A percentile compares a stretch with the other conserved stretches of the same genome.
phyloP scores from a whole-genome alignment of 2,888 invertebrate genomes.

The Netelia fuscicornis region DNA sequence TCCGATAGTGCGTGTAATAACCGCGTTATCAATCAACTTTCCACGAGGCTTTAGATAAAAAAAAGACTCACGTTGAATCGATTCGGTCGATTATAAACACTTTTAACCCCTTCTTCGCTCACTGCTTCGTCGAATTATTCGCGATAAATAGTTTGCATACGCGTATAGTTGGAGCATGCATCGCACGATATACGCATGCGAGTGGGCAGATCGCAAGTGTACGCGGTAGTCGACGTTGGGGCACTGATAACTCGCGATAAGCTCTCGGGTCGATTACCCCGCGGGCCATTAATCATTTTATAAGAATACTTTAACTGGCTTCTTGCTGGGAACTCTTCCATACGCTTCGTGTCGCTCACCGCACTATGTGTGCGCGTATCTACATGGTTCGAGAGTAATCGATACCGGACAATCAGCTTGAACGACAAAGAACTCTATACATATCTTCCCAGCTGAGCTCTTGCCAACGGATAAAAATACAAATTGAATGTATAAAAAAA shows the following conservation, averaged over 20 bases:
- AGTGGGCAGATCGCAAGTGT: slow-evolving; percentile 9
- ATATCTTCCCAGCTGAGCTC: background rate
- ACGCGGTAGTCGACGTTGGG: background rate
- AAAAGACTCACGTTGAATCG: background rate
- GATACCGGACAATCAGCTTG: background rate
- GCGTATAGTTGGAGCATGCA: background rate
- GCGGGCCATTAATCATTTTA: slow-evolving; percentile 56
- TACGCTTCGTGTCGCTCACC: background rate
- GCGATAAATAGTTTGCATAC: background rate
- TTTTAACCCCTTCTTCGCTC: background rate
- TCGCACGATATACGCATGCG: background rate
- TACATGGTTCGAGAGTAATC: background rate
- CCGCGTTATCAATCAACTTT: background rate
- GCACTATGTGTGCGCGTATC: background rate
- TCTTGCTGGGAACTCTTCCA: slow-evolving; percentile 13
- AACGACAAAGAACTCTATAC: background rate
- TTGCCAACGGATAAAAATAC: background rate
- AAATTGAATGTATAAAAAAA: background rate
- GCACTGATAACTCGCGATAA: slow-evolving; percentile 43
- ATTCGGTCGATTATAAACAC: background rate
- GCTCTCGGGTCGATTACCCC: slow-evolving; percentile 57
- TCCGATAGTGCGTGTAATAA: background rate
- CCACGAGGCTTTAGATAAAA: background rate
- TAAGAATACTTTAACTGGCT: slow-evolving; percentile 52
- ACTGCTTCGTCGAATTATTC: background rate